A percentile compares a stretch with the other conserved stretches of the same genome.
These are phyloP conservation scores for Champsocephalus gunnari DNA, from an alignment of 2,797 vertebrate genomes.

Conservation along the genomic window DNA sequence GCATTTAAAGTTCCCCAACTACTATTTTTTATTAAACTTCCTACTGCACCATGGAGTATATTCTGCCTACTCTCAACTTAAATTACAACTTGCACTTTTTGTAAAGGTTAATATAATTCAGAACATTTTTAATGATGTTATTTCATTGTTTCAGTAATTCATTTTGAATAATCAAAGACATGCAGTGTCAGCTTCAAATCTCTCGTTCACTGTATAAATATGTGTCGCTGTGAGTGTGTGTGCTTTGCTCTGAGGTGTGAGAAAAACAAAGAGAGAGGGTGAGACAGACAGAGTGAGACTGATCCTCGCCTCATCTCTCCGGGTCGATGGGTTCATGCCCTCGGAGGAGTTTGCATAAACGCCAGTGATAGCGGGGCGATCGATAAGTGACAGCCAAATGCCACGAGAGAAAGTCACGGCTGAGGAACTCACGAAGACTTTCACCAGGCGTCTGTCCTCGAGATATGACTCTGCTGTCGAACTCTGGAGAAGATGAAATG, in stretches of 20 bases:
- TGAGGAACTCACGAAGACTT: constrained; percentile 45
- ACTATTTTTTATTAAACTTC: background rate
- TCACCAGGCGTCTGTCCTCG: constrained; percentile 22
- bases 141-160: background rate
- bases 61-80: too few relatives aligned
- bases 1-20: background rate
- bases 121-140: background rate
- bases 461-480: constrained; percentile 42
- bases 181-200: background rate
- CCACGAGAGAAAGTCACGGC: constrained; percentile 59
- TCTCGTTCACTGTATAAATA: constrained; percentile 4
- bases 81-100: too few relatives aligned
- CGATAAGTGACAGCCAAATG: constrained; percentile 58
- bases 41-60: background rate
- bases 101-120: background rate
- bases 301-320: constrained; percentile 41
- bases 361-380: constrained; percentile 55
- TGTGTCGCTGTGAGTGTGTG: background rate
- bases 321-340: constrained; percentile 55
- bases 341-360: constrained; percentile 63
- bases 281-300: background rate
- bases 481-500: constrained; percentile 29
- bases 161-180: background rate
- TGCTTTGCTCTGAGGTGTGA: background rate
- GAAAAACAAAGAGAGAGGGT: background rate